phyloP scores from a whole-genome alignment of 1,140 invertebrate genomes.

The Eriosoma lanigerum region DNA sequence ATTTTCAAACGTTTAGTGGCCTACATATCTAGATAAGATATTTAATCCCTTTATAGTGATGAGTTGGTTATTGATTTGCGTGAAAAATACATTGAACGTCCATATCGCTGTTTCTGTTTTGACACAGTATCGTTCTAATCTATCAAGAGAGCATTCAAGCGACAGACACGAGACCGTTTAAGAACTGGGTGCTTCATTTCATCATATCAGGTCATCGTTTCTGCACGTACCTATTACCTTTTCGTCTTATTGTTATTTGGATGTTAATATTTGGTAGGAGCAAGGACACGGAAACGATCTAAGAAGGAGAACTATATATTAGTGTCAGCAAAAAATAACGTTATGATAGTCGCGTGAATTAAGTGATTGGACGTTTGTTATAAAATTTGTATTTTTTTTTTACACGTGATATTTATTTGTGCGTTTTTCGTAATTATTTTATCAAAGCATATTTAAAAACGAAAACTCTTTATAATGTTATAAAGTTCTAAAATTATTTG shows the following conservation, averaged over 20 bases:
- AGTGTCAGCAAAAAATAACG: slow-evolving; percentile 31
- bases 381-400: slow-evolving; percentile 1
- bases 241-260: slow-evolving; percentile 5
- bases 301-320: slow-evolving; percentile 51
- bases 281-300: slow-evolving; percentile 26
- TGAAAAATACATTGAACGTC: not conserved
- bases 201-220: slow-evolving; percentile 22
- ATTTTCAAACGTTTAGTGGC: not conserved
- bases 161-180: not conserved
- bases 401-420: slow-evolving; percentile 6
- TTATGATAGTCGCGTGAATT: slow-evolving; percentile 26
- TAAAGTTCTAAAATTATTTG: not conserved
- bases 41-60: not conserved
- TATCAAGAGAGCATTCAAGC: slow-evolving; percentile 2
- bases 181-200: not conserved
- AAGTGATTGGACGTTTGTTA: slow-evolving; percentile 28
- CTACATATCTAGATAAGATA: not conserved
- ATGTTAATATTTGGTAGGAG: slow-evolving; percentile 33
- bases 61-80: not conserved
- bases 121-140: not conserved
- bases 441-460: not conserved
- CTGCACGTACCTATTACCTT: not conserved
- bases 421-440: not conserved
- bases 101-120: not conserved
- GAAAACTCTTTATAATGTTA: not conserved